These are phyloP conservation scores for Lagenorhynchus albirostris DNA, from an alignment of 2,113 vertebrate species.

Conservation along the genomic window DNA sequence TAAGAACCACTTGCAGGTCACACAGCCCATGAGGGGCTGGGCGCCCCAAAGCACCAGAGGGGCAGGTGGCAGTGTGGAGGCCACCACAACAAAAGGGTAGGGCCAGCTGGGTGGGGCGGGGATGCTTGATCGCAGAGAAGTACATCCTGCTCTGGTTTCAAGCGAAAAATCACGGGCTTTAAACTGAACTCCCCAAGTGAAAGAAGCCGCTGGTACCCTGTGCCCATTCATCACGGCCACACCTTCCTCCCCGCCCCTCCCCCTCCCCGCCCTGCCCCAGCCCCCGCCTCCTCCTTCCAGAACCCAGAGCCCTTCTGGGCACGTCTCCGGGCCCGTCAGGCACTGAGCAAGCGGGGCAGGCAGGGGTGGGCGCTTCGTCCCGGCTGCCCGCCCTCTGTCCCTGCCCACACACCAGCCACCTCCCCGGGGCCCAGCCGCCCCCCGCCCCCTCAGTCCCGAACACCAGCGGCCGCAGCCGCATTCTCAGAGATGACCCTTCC, in stretches of 20 bases:
- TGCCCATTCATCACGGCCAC: background rate
- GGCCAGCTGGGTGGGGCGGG: no score
- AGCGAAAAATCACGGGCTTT: background rate
- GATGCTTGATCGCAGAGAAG: no score
- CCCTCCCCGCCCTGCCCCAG: background rate
- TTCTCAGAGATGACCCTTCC: background rate
- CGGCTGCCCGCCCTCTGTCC: background rate
- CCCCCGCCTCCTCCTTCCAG: background rate
- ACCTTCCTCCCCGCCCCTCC: background rate
- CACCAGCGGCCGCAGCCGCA: background rate
- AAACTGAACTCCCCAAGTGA: background rate
- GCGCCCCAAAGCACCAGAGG: background rate
- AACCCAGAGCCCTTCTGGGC: background rate
- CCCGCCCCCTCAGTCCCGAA: background rate
- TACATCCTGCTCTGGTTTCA: background rate
- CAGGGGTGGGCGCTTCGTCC: no score
- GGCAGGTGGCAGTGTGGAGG: rapidly evolving
- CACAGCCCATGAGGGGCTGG: background rate
- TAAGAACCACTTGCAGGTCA: background rate
- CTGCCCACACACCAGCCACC: background rate
- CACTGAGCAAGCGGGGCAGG: background rate
- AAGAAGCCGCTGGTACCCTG: background rate
- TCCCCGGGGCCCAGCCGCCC: background rate
- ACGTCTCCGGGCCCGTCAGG: background rate
- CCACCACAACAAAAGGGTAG: rapidly evolving